A percentile compares a stretch with the other conserved stretches of the same genome.
These are phyloP conservation scores for Castor canadensis DNA, from an alignment of 2,113 vertebrate species.

Conservation along the genomic window DNA sequence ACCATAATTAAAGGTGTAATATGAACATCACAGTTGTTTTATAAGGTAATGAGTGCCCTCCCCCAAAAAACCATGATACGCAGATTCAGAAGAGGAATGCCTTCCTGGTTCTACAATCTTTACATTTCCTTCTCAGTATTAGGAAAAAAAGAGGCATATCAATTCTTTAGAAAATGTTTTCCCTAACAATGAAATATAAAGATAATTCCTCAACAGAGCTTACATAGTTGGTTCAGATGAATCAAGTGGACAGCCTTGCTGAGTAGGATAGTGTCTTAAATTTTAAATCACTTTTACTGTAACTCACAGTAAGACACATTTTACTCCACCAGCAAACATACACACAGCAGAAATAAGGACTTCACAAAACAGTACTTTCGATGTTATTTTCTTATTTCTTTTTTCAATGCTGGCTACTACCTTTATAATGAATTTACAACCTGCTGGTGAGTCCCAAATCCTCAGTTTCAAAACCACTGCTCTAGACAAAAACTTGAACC, in stretches of 20 bases:
- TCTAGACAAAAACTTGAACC: not conserved
- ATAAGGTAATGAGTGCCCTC: not conserved
- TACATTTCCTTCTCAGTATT: not conserved
- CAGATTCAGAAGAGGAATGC: not conserved
- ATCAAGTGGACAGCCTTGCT: not conserved
- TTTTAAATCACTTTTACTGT: not conserved
- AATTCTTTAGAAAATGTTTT: conserved; percentile 5
- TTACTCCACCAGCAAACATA: not conserved
- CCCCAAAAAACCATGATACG: not conserved
- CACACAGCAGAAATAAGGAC: not conserved
- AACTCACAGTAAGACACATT: not conserved
- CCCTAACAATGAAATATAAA: conserved; percentile 11
- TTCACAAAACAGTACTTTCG: not conserved
- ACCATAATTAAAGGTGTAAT: conserved; percentile 8
- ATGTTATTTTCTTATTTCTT: not conserved
- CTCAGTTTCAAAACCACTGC: not conserved
- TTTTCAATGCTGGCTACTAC: not conserved
- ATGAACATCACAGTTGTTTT: conserved; percentile 3
- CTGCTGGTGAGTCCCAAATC: not conserved
- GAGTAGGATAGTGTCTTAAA: not conserved
- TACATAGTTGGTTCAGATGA: conserved; percentile 25
- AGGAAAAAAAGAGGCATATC: not conserved
- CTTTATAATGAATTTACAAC: conserved; percentile 8
- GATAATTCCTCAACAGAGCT: not conserved
- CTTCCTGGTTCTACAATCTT: not conserved